phyloP scores from a whole-genome alignment of 2,888 invertebrate species.

The Oscheius sp. region DNA sequence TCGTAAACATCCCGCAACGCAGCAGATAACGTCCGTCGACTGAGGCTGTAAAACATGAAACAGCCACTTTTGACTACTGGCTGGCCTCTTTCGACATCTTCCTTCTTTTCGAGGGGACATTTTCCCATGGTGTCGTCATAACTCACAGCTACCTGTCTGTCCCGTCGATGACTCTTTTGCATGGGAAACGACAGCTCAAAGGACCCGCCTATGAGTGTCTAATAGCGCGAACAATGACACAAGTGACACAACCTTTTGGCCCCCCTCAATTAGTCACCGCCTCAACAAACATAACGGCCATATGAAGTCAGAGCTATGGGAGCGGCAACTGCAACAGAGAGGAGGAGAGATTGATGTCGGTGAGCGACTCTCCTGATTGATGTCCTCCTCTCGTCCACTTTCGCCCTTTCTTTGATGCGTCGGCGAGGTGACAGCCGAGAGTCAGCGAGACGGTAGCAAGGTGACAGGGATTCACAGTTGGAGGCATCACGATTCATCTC shows the following conservation, averaged over 20 bases:
- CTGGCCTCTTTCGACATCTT: neutral
- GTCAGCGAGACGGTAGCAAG: neutral
- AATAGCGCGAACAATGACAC: neutral
- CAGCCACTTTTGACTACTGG: neutral
- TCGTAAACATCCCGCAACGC: conserved; percentile 23
- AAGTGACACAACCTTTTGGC: conserved; percentile 1
- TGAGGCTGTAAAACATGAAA: conserved; percentile 21
- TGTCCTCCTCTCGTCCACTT: conserved; percentile 14
- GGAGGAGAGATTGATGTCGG: conserved; percentile 21
- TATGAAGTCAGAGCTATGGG: conserved; percentile 1
- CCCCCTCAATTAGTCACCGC: neutral
- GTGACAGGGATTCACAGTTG: conserved; percentile 12
- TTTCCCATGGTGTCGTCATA: no score
- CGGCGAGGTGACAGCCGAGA: conserved; percentile 19
- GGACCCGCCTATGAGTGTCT: neutral
- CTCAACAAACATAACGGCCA: neutral
- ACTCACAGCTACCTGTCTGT: no score
- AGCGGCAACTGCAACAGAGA: neutral
- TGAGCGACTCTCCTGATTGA: conserved; percentile 25
- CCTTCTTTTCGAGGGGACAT: neutral
- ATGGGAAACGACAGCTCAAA: conserved; percentile 27
- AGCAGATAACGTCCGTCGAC: conserved; percentile 12
- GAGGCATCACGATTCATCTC: neutral
- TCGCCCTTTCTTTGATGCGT: conserved; percentile 7
- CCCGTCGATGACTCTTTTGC: neutral